Conservation (phyloP, 2,888 invertebrate genomes). For the Athrips mouffetella region DNA sequence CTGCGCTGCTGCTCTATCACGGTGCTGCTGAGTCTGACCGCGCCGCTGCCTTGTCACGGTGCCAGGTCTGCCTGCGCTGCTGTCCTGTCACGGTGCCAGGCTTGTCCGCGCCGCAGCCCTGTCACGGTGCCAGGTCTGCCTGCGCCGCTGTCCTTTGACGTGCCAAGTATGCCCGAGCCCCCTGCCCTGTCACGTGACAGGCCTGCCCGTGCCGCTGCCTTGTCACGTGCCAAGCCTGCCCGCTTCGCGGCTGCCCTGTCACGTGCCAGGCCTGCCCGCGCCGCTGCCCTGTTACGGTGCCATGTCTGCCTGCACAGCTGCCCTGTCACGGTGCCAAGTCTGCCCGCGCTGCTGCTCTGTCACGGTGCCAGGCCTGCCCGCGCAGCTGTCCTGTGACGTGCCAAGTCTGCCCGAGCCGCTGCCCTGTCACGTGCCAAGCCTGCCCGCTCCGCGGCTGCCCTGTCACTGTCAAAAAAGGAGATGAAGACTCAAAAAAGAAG, state of each 20-base stretch:
- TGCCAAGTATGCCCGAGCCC: background rate
- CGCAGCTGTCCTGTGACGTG: conserved; percentile 1
- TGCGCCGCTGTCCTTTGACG: conserved; percentile 10
- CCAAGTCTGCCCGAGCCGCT: conserved; percentile 1
- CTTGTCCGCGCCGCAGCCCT: background rate
- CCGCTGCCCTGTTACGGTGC: conserved; percentile 6
- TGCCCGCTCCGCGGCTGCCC: conserved; percentile 16
- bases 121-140: background rate
- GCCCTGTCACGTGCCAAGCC: conserved; percentile 10
- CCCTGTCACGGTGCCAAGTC: conserved; percentile 11
- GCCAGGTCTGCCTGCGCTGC: background rate
- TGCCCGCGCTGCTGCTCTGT: conserved; percentile 15
- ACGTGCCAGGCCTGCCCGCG: background rate
- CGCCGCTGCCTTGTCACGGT: background rate
- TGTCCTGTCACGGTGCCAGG: conserved; percentile 6
- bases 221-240: conserved; percentile 1
- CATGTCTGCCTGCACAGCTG: background rate
- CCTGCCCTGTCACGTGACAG: background rate
- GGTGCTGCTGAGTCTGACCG: background rate
- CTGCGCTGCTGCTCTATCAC: conserved; percentile 11
- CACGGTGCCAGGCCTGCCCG: conserved; percentile 2
- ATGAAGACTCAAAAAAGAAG: too few species aligned
- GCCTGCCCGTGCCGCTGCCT: conserved; percentile 10
- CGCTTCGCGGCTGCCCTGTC: conserved; percentile 8
- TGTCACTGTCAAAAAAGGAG: too few species aligned